Conservation (phyloP, 2,888 invertebrate genomes). For the Trissolcus brochymenae region DNA sequence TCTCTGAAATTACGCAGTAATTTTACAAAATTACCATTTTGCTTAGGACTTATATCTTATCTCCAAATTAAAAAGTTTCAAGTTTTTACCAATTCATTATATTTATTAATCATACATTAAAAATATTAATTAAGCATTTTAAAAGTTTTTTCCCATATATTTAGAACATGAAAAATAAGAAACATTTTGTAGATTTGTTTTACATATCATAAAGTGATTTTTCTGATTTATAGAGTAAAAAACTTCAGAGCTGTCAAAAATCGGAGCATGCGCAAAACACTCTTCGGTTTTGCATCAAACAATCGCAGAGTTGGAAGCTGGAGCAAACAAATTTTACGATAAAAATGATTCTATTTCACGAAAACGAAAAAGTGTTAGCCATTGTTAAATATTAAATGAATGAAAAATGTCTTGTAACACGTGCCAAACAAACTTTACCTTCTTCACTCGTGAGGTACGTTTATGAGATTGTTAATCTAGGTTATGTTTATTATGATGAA, state of each 20-base stretch:
- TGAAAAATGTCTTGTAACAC: conserved; percentile 83
- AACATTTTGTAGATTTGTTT: too few species aligned
- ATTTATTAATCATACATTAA: neutral
- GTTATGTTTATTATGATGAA: conserved; percentile 17
- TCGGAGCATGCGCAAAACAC: conserved; percentile 6
- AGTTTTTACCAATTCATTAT: neutral
- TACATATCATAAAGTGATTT: neutral
- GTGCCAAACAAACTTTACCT: conserved; percentile 83
- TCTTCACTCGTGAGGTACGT: conserved; percentile 84
- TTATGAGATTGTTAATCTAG: neutral
- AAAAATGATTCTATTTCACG: too few species aligned
- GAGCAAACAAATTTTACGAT: neutral
- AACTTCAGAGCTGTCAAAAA: neutral
- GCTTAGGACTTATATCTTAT: neutral
- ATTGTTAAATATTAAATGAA: neutral
- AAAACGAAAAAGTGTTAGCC: neutral
- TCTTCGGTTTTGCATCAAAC: neutral
- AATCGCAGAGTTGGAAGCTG: neutral
- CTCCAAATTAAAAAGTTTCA: neutral
- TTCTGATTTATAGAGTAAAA: neutral
- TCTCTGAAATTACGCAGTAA: neutral
- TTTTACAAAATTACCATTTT: neutral
- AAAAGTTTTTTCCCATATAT: neutral
- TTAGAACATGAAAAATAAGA: too few species aligned
- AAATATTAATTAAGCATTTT: neutral